A percentile compares a stretch with the other conserved stretches of the same genome.
Evolutionary conservation across 2,888 invertebrate species (phyloP).

Genomic region (Cryptus armator): DNA sequence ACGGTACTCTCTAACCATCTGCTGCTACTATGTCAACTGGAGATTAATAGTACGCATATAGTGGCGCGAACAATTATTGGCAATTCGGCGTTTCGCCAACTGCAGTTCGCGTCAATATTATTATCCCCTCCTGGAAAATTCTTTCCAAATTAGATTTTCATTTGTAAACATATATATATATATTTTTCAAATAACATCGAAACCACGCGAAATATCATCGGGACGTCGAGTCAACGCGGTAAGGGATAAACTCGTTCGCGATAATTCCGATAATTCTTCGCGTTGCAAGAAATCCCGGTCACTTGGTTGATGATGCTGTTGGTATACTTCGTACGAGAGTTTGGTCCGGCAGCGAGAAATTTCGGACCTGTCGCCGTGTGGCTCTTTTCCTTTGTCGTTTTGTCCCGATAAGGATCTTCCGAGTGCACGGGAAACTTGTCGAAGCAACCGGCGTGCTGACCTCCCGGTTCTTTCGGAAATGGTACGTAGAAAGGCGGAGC

Average conservation of each 20-base stretch:
- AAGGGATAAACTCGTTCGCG: constrained; percentile 75
- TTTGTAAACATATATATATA: neutral
- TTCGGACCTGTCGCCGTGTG: constrained; percentile 49
- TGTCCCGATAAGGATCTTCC: constrained; percentile 73
- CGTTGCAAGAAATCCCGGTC: constrained; percentile 79
- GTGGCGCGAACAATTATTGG: neutral
- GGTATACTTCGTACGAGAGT: constrained; percentile 77
- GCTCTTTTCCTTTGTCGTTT: constrained; percentile 20
- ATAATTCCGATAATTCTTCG: constrained; percentile 76
- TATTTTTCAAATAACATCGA: neutral
- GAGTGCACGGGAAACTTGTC: constrained; percentile 81
- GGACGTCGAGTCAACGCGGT: constrained; percentile 28
- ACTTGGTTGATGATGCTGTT: constrained; percentile 77
- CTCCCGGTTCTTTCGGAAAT: constrained; percentile 81
- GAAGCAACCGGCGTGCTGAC: constrained; percentile 84
- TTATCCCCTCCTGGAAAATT: too few species aligned
- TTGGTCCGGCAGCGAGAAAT: constrained; percentile 74
- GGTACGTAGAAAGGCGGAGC: constrained; percentile 73
- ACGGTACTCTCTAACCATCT: neutral
- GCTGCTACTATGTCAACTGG: constrained; percentile 15
- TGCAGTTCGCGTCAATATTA: neutral
- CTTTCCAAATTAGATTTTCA: neutral
- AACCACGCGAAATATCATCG: neutral
- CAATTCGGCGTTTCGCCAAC: neutral
- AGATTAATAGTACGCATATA: neutral